Percentiles rank a stretch among this genome's conserved stretches.
These are phyloP conservation scores for Epinephelus cyanopodus DNA, from an alignment of 2,113 vertebrate genomes.

Conservation along the genomic window DNA sequence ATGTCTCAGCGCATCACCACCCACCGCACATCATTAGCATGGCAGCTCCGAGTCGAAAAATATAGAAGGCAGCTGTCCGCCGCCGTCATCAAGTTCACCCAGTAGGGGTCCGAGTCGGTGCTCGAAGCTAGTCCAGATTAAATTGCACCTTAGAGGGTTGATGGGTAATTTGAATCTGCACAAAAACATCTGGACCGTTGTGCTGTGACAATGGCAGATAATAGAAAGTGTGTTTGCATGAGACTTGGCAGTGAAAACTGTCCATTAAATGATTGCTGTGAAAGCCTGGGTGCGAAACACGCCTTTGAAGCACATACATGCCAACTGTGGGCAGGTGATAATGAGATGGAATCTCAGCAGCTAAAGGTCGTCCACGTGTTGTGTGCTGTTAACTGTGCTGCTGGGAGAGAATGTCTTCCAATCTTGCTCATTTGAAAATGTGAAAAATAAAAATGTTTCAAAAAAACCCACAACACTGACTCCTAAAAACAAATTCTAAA, in stretches of 20 bases:
- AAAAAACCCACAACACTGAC: neutral
- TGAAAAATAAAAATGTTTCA: neutral
- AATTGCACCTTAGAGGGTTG: slow-evolving; percentile 21
- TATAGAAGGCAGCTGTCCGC: slow-evolving; percentile 50
- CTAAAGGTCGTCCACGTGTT: slow-evolving; percentile 45
- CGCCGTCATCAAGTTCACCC: slow-evolving; percentile 18
- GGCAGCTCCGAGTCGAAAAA: slow-evolving; percentile 21
- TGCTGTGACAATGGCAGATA: slow-evolving; percentile 28
- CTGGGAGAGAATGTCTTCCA: neutral
- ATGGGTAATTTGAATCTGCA: slow-evolving; percentile 23
- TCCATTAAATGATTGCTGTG: slow-evolving; percentile 38
- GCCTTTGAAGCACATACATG: slow-evolving; percentile 33
- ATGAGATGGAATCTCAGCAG: slow-evolving; percentile 59
- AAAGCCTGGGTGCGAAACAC: slow-evolving; percentile 55
- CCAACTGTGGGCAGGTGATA: slow-evolving; percentile 67
- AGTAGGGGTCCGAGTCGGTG: neutral
- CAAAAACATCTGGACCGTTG: slow-evolving; percentile 41
- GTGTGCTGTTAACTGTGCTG: slow-evolving; percentile 19
- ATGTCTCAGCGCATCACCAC: slow-evolving; percentile 60
- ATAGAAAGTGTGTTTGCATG: slow-evolving; percentile 39
- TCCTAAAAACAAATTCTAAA: neutral
- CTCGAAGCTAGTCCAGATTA: slow-evolving; percentile 5
- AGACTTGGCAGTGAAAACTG: slow-evolving; percentile 38
- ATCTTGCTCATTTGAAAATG: neutral
- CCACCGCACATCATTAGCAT: slow-evolving; percentile 73